Evolutionary conservation across 2,113 vertebrate species (phyloP), one percentile per base, ranked within the genome.

Genomic region (Hippopotamus amphibius): DNA sequence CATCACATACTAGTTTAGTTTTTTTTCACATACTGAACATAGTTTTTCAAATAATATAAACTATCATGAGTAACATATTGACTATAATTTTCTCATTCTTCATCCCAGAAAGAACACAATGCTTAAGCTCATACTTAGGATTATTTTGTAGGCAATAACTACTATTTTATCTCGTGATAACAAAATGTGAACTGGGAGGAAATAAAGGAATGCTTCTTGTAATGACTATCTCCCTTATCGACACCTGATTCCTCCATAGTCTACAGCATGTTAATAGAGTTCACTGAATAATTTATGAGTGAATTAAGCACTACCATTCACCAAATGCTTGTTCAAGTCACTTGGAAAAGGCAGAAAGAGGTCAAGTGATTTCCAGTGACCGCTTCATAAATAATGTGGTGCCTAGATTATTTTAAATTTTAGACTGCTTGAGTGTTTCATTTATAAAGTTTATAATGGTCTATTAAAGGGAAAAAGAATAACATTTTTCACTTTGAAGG

Each of bases 311-410:
- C 30, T 28, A 6, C 12, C 28, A 24, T 33, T 22, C 2, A 85
- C 17, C 77, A 96, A 88, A n/a, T 83, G 3, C 61, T 69, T 91
- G 33, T 71, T 93, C 14, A 41, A 95, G n/a, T 3, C 48, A 53
- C 33, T 85, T 85, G 69, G 66, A 81, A 95, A 95, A 92, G 55
- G 55, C 30, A 86, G 11, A 91, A 82, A 77, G 68, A 87, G 24
- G 63, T 93, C 48, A 95, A 93, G 37, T 74, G 77, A 16, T 96
- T 96, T 94, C 66, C 3, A 48, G 41, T 50, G 77, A 72, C 17
- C 79, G 33, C 30, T 80, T 95, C 82, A 93, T 95, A 92, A 89
- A 74, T 95, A 92, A 72, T 88, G 24, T 21, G 63, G 13, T 68
- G 26, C 59, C 41, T 66, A 93, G 55, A 53, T 57, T 83, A 89